phyloP scores from a whole-genome alignment of 2,888 invertebrate genomes.

The Lepidocyrtoides sp. region DNA sequence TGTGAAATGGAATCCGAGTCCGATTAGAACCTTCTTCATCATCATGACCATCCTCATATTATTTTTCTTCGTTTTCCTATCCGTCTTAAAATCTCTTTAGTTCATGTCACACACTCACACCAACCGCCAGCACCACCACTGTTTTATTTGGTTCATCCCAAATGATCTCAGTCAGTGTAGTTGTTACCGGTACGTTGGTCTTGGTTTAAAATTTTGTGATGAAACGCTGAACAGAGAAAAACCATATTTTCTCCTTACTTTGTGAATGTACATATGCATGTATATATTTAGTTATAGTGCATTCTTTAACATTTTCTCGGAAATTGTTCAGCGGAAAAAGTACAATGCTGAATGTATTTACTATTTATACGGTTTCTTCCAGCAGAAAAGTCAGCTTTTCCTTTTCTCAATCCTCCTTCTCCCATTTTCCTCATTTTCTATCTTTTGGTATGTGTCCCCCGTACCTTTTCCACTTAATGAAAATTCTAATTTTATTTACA shows the following conservation, averaged over 20 bases:
- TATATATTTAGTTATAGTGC: not conserved
- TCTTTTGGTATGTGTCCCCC: slow-evolving; percentile 75
- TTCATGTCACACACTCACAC: slow-evolving; percentile 31
- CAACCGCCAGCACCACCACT: slow-evolving; percentile 5
- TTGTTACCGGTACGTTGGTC: slow-evolving; percentile 33
- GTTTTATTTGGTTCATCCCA: slow-evolving; percentile 46
- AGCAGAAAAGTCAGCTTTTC: slow-evolving; percentile 21
- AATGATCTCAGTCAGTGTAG: slow-evolving; percentile 44
- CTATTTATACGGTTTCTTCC: slow-evolving; percentile 13
- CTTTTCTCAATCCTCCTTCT: not conserved
- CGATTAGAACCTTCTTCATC: slow-evolving; percentile 81
- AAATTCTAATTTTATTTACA: slow-evolving; percentile 79
- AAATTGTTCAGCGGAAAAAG: not conserved
- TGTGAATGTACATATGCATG: not conserved
- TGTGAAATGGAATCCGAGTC: slow-evolving; percentile 84
- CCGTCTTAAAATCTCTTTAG: slow-evolving; percentile 64
- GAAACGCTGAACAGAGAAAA: slow-evolving; percentile 26
- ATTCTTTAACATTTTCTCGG: not conserved
- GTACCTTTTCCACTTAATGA: slow-evolving; percentile 81
- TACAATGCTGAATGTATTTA: not conserved
- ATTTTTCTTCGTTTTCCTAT: slow-evolving; percentile 52
- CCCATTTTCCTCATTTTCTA: slow-evolving; percentile 51
- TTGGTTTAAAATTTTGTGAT: slow-evolving; percentile 60
- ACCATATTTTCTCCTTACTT: not conserved
- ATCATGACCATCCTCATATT: slow-evolving; percentile 77